Conservation (phyloP, 2,888 invertebrate genomes). For the Cataglyphis livida region DNA sequence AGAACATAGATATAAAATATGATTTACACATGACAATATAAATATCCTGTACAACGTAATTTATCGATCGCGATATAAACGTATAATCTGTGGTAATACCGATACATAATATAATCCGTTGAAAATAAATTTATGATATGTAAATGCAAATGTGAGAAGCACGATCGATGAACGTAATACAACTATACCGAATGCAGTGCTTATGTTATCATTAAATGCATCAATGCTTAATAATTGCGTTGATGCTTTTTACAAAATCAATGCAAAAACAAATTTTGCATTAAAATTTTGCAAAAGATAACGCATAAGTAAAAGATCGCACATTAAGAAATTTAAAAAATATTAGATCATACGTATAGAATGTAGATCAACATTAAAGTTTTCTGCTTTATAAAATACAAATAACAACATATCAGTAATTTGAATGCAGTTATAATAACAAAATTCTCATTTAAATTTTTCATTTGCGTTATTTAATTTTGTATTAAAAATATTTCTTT, state of each 20-base stretch:
- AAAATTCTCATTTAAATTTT: neutral
- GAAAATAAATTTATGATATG: constrained; percentile 18
- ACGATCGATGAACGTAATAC: constrained; percentile 5
- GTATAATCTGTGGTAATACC: constrained; percentile 14
- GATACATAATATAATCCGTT: constrained; percentile 12
- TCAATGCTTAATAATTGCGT: constrained; percentile 1
- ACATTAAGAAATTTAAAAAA: neutral
- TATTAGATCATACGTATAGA: neutral
- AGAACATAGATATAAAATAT: neutral
- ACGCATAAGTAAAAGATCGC: neutral
- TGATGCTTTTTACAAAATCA: neutral
- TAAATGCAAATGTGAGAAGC: constrained; percentile 22
- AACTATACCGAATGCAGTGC: constrained; percentile 11
- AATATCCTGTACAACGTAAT: neutral
- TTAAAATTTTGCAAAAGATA: neutral
- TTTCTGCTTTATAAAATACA: neutral
- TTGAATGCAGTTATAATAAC: neutral
- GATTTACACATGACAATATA: neutral
- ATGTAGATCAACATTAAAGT: neutral
- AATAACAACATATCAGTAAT: neutral
- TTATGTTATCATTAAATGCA: neutral
- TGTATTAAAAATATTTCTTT: neutral
- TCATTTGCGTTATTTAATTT: neutral
- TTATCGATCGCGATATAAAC: neutral
- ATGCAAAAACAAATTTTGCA: neutral